Evolutionary conservation across 2,797 vertebrate genomes (phyloP).

Genomic region (Myotis myotis): DNA sequence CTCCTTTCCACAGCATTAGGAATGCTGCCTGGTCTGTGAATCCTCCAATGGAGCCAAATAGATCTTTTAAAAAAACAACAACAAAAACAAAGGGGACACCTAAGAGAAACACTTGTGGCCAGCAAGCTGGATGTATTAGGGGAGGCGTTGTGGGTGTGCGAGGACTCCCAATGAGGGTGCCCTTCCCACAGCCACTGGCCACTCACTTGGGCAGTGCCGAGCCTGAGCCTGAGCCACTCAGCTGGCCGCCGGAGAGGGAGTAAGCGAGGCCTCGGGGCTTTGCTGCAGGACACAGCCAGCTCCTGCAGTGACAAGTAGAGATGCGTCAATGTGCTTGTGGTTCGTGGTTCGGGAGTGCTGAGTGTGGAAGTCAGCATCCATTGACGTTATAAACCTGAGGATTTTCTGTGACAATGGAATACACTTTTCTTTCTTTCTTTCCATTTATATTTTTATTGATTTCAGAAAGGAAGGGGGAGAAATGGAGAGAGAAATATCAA

Average conservation of each 20-base stretch:
- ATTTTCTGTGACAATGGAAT: not conserved
- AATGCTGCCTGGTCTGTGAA: too few relatives aligned
- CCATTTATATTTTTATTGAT: too few relatives aligned
- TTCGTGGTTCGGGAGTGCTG: not conserved
- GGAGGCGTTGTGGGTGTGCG: not conserved
- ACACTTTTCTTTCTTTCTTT: not conserved
- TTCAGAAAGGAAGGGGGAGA: too few relatives aligned
- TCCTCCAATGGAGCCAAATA: too few relatives aligned
- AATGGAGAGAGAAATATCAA: too few relatives aligned
- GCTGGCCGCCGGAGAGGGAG: not conserved
- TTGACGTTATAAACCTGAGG: not conserved
- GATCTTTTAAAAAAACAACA: too few relatives aligned
- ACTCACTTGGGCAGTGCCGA: accelerated
- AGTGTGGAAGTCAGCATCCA: not conserved
- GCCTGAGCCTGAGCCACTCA: not conserved
- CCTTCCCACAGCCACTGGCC: not conserved
- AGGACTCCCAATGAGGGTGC: accelerated
- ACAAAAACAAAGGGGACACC: not conserved
- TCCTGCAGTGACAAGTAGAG: not conserved
- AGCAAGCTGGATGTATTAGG: not conserved
- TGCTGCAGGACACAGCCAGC: not conserved
- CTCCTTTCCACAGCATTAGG: too few relatives aligned
- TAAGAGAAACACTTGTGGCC: not conserved
- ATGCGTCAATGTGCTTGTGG: not conserved
- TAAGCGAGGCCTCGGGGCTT: not conserved